A percentile compares a stretch with the other conserved stretches of the same genome.
Conservation (phyloP, 2,797 vertebrate genomes). For the Falco cherrug region DNA sequence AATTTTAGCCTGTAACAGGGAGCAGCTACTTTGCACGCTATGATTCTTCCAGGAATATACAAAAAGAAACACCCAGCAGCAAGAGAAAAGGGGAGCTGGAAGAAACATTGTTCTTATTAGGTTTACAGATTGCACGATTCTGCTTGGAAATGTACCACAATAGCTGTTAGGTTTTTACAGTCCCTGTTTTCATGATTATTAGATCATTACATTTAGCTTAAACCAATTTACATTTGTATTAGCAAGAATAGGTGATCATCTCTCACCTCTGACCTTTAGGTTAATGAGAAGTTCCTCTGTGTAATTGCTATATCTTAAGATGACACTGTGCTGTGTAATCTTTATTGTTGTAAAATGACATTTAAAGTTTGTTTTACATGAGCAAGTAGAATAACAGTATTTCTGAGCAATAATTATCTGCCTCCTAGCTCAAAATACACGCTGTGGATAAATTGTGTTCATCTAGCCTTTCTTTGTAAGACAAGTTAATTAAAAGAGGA, state of each 20-base stretch:
- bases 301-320: constrained; percentile 71
- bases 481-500: constrained; percentile 77
- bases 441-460: constrained; percentile 71
- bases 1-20: constrained; percentile 17
- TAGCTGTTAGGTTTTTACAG: constrained; percentile 40
- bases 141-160: constrained; percentile 24
- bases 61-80: background rate
- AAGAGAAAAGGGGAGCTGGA: background rate
- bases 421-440: constrained; percentile 71
- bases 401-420: constrained; percentile 77
- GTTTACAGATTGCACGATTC: constrained; percentile 19
- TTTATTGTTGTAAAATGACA: constrained; percentile 72
- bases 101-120: background rate
- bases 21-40: background rate
- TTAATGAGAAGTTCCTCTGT: constrained; percentile 74
- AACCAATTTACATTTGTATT: constrained; percentile 64
- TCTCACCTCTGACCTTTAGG: constrained; percentile 71
- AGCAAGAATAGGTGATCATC: constrained; percentile 53
- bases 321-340: constrained; percentile 55
- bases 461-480: constrained; percentile 73
- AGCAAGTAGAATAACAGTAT: constrained; percentile 70
- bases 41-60: background rate
- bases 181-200: constrained; percentile 55
- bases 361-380: constrained; percentile 79
- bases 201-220: constrained; percentile 57